Conservation (phyloP, 2,888 invertebrate species). For the Rhagonycha fulva region DNA sequence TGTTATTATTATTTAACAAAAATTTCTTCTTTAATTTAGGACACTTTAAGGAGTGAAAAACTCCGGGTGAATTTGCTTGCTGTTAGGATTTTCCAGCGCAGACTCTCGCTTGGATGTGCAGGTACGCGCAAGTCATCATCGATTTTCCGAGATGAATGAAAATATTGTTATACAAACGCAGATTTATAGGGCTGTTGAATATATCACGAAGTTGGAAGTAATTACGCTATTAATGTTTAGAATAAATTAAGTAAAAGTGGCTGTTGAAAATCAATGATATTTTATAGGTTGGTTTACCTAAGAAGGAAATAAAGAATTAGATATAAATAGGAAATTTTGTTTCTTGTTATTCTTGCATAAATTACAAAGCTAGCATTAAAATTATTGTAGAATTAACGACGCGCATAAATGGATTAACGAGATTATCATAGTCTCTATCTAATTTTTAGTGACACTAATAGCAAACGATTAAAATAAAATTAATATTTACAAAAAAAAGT, state of each 20-base stretch:
- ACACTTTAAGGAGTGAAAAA: slow-evolving; percentile 6
- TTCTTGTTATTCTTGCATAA: no score
- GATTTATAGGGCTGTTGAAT: neutral
- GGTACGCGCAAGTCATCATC: slow-evolving; percentile 34
- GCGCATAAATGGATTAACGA: no score
- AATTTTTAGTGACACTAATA: no score
- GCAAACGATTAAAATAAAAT: no score
- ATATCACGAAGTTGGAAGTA: neutral
- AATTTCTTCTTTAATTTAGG: neutral
- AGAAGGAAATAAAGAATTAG: neutral
- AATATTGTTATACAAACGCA: neutral
- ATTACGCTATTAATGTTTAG: neutral
- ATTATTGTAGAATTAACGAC: no score
- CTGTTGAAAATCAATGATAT: neutral
- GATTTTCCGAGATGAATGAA: slow-evolving; percentile 26
- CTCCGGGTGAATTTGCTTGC: slow-evolving; percentile 16
- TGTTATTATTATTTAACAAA: neutral
- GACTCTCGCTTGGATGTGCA: slow-evolving; percentile 23
- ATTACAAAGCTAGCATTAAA: no score
- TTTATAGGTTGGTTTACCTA: neutral
- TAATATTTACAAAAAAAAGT: no score
- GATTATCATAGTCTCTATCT: no score
- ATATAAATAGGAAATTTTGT: neutral
- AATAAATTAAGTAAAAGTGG: neutral
- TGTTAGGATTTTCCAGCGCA: slow-evolving; percentile 32